phyloP scores from a whole-genome alignment of 2,113 vertebrate genomes.

The Trematocara macrostoma region DNA sequence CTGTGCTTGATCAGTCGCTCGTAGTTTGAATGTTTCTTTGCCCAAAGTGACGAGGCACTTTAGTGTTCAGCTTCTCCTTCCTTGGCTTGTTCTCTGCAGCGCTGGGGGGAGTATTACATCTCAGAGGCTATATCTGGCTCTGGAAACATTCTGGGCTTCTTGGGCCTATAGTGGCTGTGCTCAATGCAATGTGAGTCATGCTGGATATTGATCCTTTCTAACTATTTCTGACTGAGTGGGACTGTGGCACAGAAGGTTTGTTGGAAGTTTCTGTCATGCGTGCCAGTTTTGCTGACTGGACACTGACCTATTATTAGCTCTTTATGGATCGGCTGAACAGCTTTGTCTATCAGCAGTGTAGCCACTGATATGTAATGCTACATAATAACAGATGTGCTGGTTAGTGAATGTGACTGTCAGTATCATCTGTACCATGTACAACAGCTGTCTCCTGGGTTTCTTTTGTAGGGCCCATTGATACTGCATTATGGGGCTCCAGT shows the following conservation, averaged over 20 bases:
- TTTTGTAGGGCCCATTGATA: neutral
- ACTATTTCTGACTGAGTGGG: constrained; percentile 21
- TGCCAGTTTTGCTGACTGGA: constrained; percentile 43
- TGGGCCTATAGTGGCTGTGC: neutral
- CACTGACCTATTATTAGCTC: constrained; percentile 38
- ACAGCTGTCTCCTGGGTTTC: neutral
- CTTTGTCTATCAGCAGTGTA: constrained; percentile 24
- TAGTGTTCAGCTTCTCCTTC: neutral
- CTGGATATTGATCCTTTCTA: constrained; percentile 32
- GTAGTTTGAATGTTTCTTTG: neutral
- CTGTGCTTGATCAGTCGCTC: neutral
- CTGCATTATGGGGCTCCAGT: neutral
- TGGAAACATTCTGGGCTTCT: neutral
- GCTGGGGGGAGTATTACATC: neutral
- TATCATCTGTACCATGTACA: neutral
- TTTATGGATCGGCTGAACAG: neutral
- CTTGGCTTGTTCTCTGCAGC: constrained; percentile 9
- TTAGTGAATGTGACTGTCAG: neutral
- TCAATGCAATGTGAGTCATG: constrained; percentile 32
- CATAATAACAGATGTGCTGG: neutral
- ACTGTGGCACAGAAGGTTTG: neutral
- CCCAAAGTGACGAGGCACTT: constrained; percentile 5
- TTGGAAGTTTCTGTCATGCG: neutral
- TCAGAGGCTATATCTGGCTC: neutral
- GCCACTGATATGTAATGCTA: neutral